Conservation (phyloP, 2,113 vertebrate species). For the Labeo rohita region DNA sequence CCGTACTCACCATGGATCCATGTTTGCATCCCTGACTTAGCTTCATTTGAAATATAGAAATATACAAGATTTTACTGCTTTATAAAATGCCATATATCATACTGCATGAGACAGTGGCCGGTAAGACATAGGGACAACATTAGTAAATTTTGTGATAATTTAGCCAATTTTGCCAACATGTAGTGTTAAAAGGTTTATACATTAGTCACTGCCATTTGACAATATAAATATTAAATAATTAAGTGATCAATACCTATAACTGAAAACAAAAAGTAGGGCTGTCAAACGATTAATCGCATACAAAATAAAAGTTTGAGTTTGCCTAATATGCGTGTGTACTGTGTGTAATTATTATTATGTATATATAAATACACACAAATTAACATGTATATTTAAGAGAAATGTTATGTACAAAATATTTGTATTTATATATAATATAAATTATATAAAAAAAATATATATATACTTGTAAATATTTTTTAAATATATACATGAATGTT, state of each 20-base stretch:
- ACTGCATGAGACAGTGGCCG: slow-evolving; percentile 62
- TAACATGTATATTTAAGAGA: too few species aligned
- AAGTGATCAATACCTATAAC: not conserved
- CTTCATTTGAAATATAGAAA: slow-evolving; percentile 82
- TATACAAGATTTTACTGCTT: slow-evolving; percentile 79
- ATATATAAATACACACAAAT: too few species aligned
- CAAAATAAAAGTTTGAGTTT: too few species aligned
- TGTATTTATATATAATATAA: too few species aligned
- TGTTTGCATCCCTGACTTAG: slow-evolving; percentile 87
- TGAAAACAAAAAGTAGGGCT: not conserved
- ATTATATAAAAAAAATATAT: too few species aligned
- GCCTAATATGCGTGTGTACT: too few species aligned
- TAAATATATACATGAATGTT: too few species aligned
- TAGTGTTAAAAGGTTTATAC: slow-evolving; percentile 33
- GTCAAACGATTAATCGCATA: too few species aligned
- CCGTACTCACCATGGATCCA: slow-evolving; percentile 83
- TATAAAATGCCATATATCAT: slow-evolving; percentile 56
- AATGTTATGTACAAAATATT: too few species aligned
- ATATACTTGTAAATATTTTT: too few species aligned
- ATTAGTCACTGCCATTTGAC: not conserved
- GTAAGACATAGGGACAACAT: slow-evolving; percentile 69
- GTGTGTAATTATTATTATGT: too few species aligned
- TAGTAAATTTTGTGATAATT: slow-evolving; percentile 55
- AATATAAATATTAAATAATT: too few species aligned
- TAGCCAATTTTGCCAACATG: slow-evolving; percentile 55